Base-by-base conservation (phyloP, 2,113 vertebrate genomes). In the Orthonyx spaldingii region DNA sequence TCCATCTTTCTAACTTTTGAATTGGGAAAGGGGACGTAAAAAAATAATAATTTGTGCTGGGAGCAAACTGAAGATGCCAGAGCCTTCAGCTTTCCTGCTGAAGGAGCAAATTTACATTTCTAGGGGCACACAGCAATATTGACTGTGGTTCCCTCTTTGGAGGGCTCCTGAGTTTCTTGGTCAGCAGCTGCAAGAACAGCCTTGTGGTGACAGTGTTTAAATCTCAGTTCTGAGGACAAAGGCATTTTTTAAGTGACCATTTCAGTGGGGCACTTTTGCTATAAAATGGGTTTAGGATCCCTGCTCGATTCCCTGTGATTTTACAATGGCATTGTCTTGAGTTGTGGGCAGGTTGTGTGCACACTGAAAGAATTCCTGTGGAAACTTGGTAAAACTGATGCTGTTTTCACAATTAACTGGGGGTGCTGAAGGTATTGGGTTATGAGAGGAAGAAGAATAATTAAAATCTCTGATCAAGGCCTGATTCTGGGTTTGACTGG, bases 61-160 rank as follows among this genome's bases (percentile, higher is more conserved):
- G 46, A 80, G 18, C 16, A 60, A 80, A 33, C 6, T 46, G n/a
- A 5, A 42, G 21, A 7, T 68, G 52, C 41, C 42, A 24, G 27
- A 81, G 7, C 16, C 26, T 69, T 52, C 59, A 42, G 4, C 26
- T 71, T 41, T 5, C 3, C 26, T 63, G 49, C 33, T 44, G 0
- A 26, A 79, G 33, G 15, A 76, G 23, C 70, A 69, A 61, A 27
- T 10, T 47, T 52, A 4, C 28, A 9, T 59, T 59, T 75, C 35
- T 26, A 6, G 76, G 30, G 44, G 42, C 27, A 30, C 21, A 14
- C 20, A 37, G 68, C 32, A 20, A 1, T 26, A 0, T 46, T 22
- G 7, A 3, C 49, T 15, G 7, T 42, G 4, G 1, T 2, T 70
- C 23, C 1, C 18, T 23, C 46, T 47, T 44, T 20, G 21, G n/a